A percentile compares a stretch with the other conserved stretches of the same genome.
phyloP scores from a whole-genome alignment of 2,888 invertebrate species.

The Hypsopygia costalis region DNA sequence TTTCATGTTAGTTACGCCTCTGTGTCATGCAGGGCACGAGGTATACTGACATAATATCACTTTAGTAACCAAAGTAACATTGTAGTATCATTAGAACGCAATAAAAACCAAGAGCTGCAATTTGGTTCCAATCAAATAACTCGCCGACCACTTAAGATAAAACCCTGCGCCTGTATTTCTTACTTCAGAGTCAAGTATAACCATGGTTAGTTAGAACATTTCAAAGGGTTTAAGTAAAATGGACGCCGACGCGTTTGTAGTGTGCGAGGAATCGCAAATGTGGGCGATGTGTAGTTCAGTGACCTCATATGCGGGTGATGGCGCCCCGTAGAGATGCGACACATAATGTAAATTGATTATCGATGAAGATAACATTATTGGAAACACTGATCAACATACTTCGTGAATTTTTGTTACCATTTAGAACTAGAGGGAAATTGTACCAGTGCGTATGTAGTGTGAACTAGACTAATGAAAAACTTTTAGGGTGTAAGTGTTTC shows the following conservation, averaged over 20 bases:
- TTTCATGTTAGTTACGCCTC: no score
- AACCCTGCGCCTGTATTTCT: background rate
- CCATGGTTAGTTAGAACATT: constrained; percentile 4
- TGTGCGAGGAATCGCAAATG: background rate
- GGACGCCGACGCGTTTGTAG: background rate
- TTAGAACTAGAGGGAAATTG: no score
- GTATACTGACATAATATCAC: background rate
- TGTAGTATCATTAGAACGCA: background rate
- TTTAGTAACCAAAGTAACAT: background rate
- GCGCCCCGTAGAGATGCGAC: constrained; percentile 35
- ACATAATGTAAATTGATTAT: constrained; percentile 25
- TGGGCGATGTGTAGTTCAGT: constrained; percentile 25
- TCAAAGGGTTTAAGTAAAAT: background rate
- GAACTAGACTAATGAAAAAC: no score
- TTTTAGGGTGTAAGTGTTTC: no score
- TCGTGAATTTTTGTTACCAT: no score
- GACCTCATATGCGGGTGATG: constrained; percentile 44
- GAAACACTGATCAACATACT: background rate
- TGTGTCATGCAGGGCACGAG: no score
- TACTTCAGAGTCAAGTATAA: background rate
- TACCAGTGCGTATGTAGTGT: no score
- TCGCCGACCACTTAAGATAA: background rate
- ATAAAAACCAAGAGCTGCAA: constrained; percentile 19
- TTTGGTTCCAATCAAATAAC: constrained; percentile 16
- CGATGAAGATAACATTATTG: constrained; percentile 25